Conservation (phyloP, 2,113 vertebrate genomes). For the Panthera uncia region DNA sequence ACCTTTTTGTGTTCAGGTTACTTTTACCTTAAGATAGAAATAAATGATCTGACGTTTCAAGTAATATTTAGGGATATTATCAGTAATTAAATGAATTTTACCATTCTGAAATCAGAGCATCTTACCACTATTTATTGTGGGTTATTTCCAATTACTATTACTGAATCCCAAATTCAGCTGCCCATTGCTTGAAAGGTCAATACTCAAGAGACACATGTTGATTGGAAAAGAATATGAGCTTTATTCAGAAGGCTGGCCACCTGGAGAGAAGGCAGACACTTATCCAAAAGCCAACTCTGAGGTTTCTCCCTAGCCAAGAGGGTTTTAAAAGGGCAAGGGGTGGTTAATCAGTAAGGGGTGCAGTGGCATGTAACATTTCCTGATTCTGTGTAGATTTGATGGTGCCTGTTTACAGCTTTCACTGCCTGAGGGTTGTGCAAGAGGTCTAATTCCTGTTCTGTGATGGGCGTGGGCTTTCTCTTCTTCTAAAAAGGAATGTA, state of each 20-base stretch:
- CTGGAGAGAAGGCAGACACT: not conserved
- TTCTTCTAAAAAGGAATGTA: not conserved
- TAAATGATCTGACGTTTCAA: not conserved
- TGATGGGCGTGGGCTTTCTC: not conserved
- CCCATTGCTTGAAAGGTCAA: not conserved
- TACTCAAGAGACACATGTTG: not conserved
- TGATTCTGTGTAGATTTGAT: not conserved
- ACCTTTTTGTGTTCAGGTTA: not conserved
- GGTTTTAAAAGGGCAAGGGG: not conserved
- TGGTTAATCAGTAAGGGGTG: not conserved
- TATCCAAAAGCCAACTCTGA: not conserved
- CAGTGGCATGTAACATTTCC: not conserved
- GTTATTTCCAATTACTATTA: not conserved
- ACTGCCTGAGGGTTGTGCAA: not conserved
- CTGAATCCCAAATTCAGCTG: not conserved
- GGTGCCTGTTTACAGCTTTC: not conserved
- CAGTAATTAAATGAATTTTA: not conserved
- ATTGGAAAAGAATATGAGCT: not conserved
- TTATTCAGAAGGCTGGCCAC: not conserved
- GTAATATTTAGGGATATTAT: not conserved
- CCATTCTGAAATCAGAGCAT: not conserved
- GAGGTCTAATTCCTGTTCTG: not conserved
- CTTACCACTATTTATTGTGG: not conserved
- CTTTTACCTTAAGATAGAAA: not conserved
- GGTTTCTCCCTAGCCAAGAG: not conserved